Percentiles rank a stretch among this genome's conserved stretches.
phyloP scores from a whole-genome alignment of 2,797 vertebrate genomes.

The Microcaecilia unicolor region DNA sequence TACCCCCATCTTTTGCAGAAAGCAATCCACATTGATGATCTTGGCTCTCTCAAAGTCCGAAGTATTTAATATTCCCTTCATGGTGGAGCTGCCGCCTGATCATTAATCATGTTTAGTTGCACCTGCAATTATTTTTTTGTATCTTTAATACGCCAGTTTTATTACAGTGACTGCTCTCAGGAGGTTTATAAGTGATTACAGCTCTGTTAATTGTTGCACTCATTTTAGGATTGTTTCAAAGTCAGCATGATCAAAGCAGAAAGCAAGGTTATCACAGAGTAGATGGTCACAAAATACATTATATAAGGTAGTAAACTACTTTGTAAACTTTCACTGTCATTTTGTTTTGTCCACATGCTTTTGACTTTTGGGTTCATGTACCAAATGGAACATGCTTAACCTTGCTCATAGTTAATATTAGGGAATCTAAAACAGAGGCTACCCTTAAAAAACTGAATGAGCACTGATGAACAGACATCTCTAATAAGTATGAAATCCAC shows the following conservation, averaged over 20 bases:
- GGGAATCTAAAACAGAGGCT: no score
- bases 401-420: constrained; percentile 26
- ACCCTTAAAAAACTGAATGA: no score
- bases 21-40: constrained; percentile 10
- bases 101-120: constrained; percentile 54
- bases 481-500: no score
- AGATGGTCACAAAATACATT: constrained; percentile 13
- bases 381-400: no score
- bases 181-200: constrained; percentile 44
- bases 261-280: constrained; percentile 16
- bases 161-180: constrained; percentile 32
- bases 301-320: constrained; percentile 14
- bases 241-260: constrained; percentile 30
- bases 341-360: constrained; percentile 21
- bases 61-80: constrained; percentile 41
- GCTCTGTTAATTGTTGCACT: constrained; percentile 34
- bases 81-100: constrained; percentile 33
- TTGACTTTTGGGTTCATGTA: constrained; percentile 18
- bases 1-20: neutral
- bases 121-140: constrained; percentile 46
- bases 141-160: constrained; percentile 47
- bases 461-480: no score
- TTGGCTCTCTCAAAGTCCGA: constrained; percentile 21
- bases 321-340: no score
- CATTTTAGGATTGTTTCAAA: constrained; percentile 42